Conservation (phyloP, 2,888 invertebrate genomes). For the Agriopis leucophaearia region DNA sequence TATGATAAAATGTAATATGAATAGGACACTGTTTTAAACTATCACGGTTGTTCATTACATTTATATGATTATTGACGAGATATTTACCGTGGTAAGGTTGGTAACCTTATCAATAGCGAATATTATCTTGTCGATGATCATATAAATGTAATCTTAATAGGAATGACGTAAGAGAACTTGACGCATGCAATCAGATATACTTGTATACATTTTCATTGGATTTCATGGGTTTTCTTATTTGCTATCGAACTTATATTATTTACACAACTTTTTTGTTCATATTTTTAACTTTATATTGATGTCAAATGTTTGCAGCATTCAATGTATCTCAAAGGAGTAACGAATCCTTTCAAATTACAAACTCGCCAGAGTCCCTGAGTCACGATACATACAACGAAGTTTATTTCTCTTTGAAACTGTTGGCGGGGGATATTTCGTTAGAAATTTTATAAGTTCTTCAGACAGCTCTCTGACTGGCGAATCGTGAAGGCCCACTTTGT, state of each 20-base stretch:
- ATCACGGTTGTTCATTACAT: too few relatives aligned
- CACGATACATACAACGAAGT: constrained; percentile 21
- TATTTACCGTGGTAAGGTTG: too few relatives aligned
- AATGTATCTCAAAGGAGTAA: not conserved
- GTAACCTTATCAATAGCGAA: too few relatives aligned
- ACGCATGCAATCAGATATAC: not conserved
- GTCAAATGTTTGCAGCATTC: not conserved
- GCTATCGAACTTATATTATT: too few relatives aligned
- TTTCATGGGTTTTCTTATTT: too few relatives aligned
- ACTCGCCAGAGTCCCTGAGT: not conserved
- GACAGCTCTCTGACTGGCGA: constrained; percentile 37
- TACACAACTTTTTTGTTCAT: not conserved
- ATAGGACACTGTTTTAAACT: too few relatives aligned
- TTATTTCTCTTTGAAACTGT: constrained; percentile 35
- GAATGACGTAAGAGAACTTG: not conserved
- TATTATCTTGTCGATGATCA: too few relatives aligned
- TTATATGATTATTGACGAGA: too few relatives aligned
- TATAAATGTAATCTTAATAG: too few relatives aligned
- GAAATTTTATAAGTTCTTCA: constrained; percentile 39
- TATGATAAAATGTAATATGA: too few relatives aligned
- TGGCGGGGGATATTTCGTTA: constrained; percentile 31
- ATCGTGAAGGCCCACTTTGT: constrained; percentile 42
- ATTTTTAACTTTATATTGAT: not conserved
- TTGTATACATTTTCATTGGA: too few relatives aligned
- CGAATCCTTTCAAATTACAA: constrained; percentile 19